A percentile compares a stretch with the other conserved stretches of the same genome.
Evolutionary conservation across 2,797 vertebrate genomes (phyloP).

Genomic region (Smutsia gigantea): DNA sequence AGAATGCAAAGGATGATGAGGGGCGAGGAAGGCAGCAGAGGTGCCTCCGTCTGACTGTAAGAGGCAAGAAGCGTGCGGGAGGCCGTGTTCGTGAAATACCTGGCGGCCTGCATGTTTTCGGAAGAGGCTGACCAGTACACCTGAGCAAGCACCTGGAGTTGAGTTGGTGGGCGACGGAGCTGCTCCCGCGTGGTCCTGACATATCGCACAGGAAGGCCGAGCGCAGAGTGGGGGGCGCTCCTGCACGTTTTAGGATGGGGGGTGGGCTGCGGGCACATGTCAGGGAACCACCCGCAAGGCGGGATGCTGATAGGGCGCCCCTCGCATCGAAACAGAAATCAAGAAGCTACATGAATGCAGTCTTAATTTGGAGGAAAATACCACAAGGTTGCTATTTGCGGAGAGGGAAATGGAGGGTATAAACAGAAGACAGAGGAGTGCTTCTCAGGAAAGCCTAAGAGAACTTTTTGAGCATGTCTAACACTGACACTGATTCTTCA

Average conservation of each 20-base stretch:
- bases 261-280: neutral
- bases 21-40: neutral
- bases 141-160: neutral
- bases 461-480: neutral
- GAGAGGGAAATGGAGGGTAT: neutral
- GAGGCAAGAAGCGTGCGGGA: neutral
- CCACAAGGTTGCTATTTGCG: neutral
- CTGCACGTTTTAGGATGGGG: neutral
- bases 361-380: neutral
- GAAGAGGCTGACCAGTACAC: neutral
- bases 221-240: neutral
- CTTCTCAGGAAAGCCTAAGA: neutral
- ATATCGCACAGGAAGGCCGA: accelerated
- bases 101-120: neutral
- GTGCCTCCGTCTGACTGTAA: neutral
- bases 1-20: neutral
- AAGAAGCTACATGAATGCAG: neutral
- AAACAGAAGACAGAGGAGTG: too few relatives aligned
- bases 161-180: neutral
- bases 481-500: neutral
- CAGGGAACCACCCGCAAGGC: neutral
- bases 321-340: neutral
- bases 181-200: neutral
- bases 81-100: neutral
- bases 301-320: neutral